Base-by-base conservation (phyloP, 2,888 invertebrate genomes). In the Nesidiocoris tenuis region DNA sequence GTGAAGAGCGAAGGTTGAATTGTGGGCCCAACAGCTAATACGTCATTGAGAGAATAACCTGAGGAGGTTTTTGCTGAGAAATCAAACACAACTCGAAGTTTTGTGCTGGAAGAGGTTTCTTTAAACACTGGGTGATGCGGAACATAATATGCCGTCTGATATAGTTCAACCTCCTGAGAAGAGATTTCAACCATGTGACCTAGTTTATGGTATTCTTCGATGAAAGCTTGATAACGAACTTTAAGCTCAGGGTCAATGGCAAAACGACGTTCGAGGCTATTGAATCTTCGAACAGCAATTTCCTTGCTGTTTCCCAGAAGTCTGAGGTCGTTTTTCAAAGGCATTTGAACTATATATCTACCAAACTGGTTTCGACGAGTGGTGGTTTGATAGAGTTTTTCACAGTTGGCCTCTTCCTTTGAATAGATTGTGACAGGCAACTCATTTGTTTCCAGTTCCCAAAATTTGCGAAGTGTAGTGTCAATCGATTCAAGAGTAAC, bases 41-140 rank as follows among this genome's bases (percentile, higher is more conserved):
- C 65, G 59, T 79, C 77, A 68, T 79, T 78, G n/a, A 77, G 54
- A 39, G 78, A 79, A 19, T 79, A 16, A 0, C 80, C 80, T 0
- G 79, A 74, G 3, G 77, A 72, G 3, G 77, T 79, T 72, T 67
- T 71, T 22, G 80, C 78, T 0, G 81, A 82, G 12, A 79, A 82
- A 56, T 82, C 81, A 68, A 81, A 83, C 1, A 82, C 82, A 0
- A 81, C 80, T 17, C 82, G 76, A 2, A 82, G 70, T 59, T 81
- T 81, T 0, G 81, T 82, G 0, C 81, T 81, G 0, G 78, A 61
- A 74, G 81, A 81, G 1, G 68, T 55, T 2, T 70, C 76, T n/a
- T 80, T 81, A 0, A 71, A 77, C 0, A 82, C 81, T 0, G 80
- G 76, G 24, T 82, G 82, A 77, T 83, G 82, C 17, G 82, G 82